These are phyloP conservation scores for Oryzias woworae DNA, from an alignment of 2,113 vertebrate genomes.

Conservation along the genomic window DNA sequence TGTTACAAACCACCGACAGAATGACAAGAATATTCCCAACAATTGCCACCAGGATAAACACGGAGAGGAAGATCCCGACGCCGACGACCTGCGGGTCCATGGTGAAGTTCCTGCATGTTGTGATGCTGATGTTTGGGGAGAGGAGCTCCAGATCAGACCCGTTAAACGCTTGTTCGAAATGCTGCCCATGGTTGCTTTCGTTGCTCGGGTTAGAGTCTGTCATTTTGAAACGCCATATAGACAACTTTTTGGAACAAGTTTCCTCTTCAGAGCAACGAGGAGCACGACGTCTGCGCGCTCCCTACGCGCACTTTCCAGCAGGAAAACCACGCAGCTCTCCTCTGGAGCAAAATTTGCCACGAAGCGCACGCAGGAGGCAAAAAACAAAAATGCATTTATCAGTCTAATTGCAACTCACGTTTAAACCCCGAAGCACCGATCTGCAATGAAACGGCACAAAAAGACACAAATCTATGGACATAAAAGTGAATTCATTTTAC, in stretches of 20 bases:
- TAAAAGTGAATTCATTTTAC: conserved; percentile 10
- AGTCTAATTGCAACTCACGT: not conserved
- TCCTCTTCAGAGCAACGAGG: conserved; percentile 17
- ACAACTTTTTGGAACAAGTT: conserved; percentile 59
- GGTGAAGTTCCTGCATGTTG: conserved; percentile 72
- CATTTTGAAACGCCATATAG: conserved; percentile 86
- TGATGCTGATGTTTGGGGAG: conserved; percentile 69
- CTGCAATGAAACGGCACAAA: too few relatives aligned
- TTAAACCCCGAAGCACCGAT: not conserved
- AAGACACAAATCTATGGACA: not conserved
- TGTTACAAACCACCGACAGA: conserved; percentile 93
- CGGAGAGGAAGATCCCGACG: conserved; percentile 86
- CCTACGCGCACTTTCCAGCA: not conserved
- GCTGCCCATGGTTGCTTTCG: conserved; percentile 82
- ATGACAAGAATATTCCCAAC: conserved; percentile 97
- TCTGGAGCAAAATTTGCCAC: not conserved
- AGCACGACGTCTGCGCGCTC: conserved; percentile 8
- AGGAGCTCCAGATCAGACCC: conserved; percentile 40
- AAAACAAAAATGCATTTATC: not conserved
- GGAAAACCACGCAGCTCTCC: not conserved
- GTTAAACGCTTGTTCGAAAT: conserved; percentile 71
- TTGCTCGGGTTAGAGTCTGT: conserved; percentile 83
- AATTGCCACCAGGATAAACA: conserved; percentile 90
- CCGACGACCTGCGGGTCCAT: conserved; percentile 84
- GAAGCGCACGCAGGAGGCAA: not conserved